Conservation (phyloP, 2,797 vertebrate species). For the Otus scops region DNA sequence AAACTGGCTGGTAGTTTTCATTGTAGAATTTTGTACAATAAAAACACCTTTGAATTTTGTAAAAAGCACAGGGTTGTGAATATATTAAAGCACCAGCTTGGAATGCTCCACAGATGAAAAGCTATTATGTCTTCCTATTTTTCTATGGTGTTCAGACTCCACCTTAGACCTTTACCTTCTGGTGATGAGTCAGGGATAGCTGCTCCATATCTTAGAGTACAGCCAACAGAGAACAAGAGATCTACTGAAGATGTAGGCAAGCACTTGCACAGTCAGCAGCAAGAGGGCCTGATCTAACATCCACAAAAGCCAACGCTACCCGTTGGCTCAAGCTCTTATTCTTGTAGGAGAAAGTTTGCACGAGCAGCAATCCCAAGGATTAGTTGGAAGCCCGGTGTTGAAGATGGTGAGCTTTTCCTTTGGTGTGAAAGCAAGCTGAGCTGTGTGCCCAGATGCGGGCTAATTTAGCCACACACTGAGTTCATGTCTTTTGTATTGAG, state of each 20-base stretch:
- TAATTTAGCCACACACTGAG: background rate
- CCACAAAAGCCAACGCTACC: fast-evolving
- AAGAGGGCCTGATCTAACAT: background rate
- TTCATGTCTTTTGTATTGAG: background rate
- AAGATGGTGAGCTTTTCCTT: background rate
- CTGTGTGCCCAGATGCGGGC: fast-evolving
- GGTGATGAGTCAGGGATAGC: background rate
- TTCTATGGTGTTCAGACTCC: background rate
- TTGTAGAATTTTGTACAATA: constrained; percentile 54
- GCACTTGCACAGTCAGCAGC: background rate
- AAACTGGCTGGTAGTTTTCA: background rate
- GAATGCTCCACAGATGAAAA: background rate
- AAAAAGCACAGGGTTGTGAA: constrained; percentile 34
- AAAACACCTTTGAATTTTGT: constrained; percentile 32
- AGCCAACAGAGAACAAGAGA: background rate
- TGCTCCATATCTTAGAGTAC: background rate
- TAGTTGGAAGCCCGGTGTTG: background rate
- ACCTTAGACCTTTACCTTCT: background rate
- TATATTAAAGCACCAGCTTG: constrained; percentile 70
- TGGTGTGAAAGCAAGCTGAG: background rate
- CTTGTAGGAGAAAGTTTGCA: background rate
- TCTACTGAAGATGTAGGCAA: background rate
- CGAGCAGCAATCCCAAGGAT: background rate
- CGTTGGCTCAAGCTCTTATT: background rate
- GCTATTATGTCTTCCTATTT: background rate